Conservation (phyloP, 2,113 vertebrate genomes). For the Chaenogobius annularis region DNA sequence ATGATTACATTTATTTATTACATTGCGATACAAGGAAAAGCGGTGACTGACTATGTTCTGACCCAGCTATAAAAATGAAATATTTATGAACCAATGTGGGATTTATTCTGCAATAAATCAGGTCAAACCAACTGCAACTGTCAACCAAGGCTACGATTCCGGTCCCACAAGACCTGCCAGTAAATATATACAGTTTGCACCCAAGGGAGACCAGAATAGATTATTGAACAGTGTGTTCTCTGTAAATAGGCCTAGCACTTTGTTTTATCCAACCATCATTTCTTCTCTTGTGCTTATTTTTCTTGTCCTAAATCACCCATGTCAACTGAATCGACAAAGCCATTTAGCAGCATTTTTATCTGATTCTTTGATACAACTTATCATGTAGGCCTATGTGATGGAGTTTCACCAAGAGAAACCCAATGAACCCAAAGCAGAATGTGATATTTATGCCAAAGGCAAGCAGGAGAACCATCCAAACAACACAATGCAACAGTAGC, state of each 20-base stretch:
- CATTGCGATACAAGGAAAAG: constrained; percentile 26
- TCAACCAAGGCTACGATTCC: constrained; percentile 44
- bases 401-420: constrained; percentile 40
- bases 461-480: constrained; percentile 22
- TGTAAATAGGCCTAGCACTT: constrained; percentile 7
- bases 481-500: constrained; percentile 53
- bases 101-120: constrained; percentile 58
- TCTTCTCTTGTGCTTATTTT: constrained; percentile 21
- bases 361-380: constrained; percentile 11
- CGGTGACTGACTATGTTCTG: constrained; percentile 35
- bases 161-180: constrained; percentile 48
- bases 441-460: constrained; percentile 43
- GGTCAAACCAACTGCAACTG: constrained; percentile 52
- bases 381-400: background rate
- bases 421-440: constrained; percentile 51
- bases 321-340: background rate
- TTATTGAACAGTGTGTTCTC: constrained; percentile 21
- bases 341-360: background rate
- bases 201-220: constrained; percentile 27
- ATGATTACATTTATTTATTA: no score
- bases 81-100: constrained; percentile 51
- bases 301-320: constrained; percentile 17
- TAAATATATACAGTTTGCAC: constrained; percentile 45
- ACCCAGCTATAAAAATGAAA: constrained; percentile 43
- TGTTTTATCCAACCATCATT: constrained; percentile 22